Conservation (phyloP, 1,140 invertebrate genomes). For the Scaptomyza montana region DNA sequence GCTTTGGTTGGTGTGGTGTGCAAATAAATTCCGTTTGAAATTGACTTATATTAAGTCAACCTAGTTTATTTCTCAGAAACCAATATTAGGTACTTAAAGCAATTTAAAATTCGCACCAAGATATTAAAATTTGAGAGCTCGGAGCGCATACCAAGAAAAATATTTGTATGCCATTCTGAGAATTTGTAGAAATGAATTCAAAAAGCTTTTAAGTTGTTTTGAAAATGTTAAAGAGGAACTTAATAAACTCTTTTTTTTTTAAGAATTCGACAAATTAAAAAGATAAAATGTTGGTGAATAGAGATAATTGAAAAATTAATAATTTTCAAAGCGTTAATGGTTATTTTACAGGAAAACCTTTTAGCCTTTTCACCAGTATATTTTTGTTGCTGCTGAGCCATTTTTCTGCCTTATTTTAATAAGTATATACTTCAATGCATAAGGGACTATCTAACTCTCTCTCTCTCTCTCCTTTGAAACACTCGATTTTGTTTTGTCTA, state of each 20-base stretch:
- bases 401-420: not conserved
- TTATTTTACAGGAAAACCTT: no score
- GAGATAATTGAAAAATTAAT: no score
- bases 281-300: no score
- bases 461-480: not conserved
- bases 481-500: conserved; percentile 16
- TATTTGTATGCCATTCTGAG: no score
- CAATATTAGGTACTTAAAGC: not conserved
- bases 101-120: not conserved
- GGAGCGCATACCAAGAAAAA: not conserved
- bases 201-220: no score
- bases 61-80: not conserved
- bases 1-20: not conserved
- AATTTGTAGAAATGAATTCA: not conserved
- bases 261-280: no score
- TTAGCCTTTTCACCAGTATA: no score
- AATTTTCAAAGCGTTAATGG: no score
- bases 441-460: not conserved
- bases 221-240: no score
- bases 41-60: not conserved
- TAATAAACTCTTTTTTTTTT: no score
- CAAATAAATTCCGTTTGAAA: not conserved
- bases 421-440: conserved; percentile 25
- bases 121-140: not conserved
- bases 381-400: not conserved